phyloP scores from a whole-genome alignment of 2,113 vertebrate genomes.

The Burhinus oedicnemus region DNA sequence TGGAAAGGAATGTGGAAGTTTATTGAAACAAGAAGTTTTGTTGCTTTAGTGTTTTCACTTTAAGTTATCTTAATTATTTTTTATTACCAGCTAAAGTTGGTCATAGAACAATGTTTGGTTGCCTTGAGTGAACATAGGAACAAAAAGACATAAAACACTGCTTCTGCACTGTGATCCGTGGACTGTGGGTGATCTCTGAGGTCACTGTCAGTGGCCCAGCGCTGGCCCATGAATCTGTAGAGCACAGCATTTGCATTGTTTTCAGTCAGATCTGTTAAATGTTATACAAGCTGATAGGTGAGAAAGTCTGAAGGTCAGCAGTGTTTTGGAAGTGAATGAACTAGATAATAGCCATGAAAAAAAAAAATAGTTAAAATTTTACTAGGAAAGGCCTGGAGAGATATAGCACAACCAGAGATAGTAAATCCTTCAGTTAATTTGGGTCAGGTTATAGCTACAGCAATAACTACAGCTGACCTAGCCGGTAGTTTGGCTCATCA shows the following conservation, averaged over 20 bases:
- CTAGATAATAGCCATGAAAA: background rate
- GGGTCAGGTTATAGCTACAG: background rate
- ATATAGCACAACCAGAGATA: background rate
- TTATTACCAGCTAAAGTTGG: background rate
- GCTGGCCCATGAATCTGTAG: background rate
- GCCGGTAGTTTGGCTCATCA: background rate
- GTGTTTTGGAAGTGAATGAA: background rate
- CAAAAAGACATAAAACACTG: background rate
- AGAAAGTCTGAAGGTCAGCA: background rate
- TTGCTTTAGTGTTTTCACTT: background rate
- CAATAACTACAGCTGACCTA: background rate
- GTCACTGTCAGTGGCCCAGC: background rate
- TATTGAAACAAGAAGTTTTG: slow-evolving; percentile 46
- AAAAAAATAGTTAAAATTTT: background rate
- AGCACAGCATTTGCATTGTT: background rate
- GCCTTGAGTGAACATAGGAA: background rate
- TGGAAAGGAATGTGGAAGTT: background rate
- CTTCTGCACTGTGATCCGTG: background rate
- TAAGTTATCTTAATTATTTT: background rate
- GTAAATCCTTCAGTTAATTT: background rate
- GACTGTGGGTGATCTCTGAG: background rate
- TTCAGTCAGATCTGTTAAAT: background rate
- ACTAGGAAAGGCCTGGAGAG: background rate
- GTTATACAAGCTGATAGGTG: background rate
- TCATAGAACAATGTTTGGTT: background rate